Evolutionary conservation across 2,888 invertebrate species (phyloP), one percentile per base, ranked within the genome.

Genomic region (Pyrgus malvae): DNA sequence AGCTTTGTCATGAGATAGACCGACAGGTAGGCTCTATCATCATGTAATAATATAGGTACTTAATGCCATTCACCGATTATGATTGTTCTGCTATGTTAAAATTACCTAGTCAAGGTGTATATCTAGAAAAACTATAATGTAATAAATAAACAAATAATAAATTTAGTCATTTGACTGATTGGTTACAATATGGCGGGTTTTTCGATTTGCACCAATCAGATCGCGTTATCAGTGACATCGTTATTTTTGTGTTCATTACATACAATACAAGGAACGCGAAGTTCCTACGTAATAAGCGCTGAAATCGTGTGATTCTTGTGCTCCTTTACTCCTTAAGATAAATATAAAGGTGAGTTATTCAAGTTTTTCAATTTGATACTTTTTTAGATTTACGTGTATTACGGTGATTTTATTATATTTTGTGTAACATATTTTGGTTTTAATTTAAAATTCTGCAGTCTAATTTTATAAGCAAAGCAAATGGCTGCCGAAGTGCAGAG

Each of bases 391-490:
- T 59, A 45, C 59, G 50, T 6, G 5, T 2, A n/a, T 11, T 29
- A 11, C 3, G 11, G 4, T 31, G 31, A 31, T 12, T 31, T 31
- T 31, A 31, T 29, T 27, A n/a, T n/a, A n/a, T 2, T 27, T 27
- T 27, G 25, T 4, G 2, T 27, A 9, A 11, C 2, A 7, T 33
- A 2, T 57, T 63, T 59, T 55, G 58, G 66, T 68, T 64, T 69
- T 69, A 81, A 83, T 82, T 81, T 78, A 73, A 83, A 83, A 77
- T 79, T 74, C 74, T 74, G 77, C 81, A 80, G 82, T 85, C 84
- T 88, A 87, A 87, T 82, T 87, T 85, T 83, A 77, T 85, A 80
- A 85, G 90, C 90, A 90, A 80, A 85, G 90, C 90, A 90, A 90
- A 90, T 90, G 90, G 90, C 90, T 90, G 90, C 90, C 90, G 80